Conservation (phyloP, 2,113 vertebrate species). For the Xerus inauris region DNA sequence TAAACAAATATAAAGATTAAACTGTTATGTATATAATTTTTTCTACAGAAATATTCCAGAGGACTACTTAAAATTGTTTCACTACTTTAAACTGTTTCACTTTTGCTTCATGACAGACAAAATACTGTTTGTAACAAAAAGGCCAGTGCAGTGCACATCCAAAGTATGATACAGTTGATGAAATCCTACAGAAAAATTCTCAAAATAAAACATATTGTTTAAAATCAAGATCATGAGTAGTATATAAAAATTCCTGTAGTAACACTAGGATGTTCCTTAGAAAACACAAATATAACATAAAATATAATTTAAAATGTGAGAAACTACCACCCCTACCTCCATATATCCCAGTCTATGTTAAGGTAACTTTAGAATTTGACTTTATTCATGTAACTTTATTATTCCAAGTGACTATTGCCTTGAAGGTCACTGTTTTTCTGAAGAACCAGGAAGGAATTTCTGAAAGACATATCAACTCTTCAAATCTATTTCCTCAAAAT, state of each 20-base stretch:
- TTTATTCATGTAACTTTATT: neutral
- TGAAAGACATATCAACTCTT: neutral
- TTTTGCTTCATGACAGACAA: neutral
- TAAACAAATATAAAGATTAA: neutral
- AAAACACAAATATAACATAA: neutral
- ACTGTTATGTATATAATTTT: neutral
- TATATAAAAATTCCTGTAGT: neutral
- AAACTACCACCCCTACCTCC: neutral
- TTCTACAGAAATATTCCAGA: neutral
- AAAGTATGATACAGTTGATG: neutral
- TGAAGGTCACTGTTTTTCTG: neutral
- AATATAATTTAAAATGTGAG: neutral
- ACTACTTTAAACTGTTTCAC: neutral
- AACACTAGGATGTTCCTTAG: neutral
- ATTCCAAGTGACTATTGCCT: neutral
- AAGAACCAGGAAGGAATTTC: neutral
- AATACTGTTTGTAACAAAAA: neutral
- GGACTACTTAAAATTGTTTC: neutral
- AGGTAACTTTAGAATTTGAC: neutral
- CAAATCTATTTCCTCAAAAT: neutral
- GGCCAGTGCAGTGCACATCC: neutral
- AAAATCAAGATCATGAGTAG: neutral
- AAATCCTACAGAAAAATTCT: neutral
- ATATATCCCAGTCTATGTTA: neutral
- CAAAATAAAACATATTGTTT: constrained; percentile 4